Evolutionary conservation across 2,888 invertebrate genomes (phyloP).

Genomic region (Drymonia ruficornis): DNA sequence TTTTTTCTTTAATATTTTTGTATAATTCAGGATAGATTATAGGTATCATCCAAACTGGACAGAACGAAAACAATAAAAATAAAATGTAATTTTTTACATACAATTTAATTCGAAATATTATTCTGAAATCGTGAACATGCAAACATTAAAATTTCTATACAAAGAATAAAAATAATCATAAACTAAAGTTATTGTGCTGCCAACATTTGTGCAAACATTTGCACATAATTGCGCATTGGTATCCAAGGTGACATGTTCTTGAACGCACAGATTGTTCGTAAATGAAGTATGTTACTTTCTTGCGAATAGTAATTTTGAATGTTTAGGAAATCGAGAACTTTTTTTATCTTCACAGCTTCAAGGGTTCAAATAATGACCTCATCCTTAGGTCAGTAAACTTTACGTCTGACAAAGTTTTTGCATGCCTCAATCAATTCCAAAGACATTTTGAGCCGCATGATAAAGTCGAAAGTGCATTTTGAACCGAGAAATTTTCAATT

Average conservation of each 20-base stretch:
- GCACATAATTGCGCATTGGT: slow-evolving; percentile 25
- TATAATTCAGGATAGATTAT: too few relatives aligned
- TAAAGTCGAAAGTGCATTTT: not conserved
- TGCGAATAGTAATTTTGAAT: not conserved
- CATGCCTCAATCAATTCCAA: not conserved
- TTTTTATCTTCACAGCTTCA: too few relatives aligned
- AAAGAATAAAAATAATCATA: slow-evolving; percentile 19
- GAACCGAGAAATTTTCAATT: not conserved
- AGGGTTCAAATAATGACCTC: too few relatives aligned
- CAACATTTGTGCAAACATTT: slow-evolving; percentile 36
- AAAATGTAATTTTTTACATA: too few relatives aligned
- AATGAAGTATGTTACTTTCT: not conserved
- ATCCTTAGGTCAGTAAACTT: not conserved
- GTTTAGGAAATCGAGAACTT: not conserved
- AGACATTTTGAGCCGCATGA: not conserved
- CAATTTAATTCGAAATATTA: not conserved
- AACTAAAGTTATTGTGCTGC: slow-evolving; percentile 16
- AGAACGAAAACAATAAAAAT: not conserved
- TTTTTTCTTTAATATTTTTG: too few relatives aligned
- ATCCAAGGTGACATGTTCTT: slow-evolving; percentile 25
- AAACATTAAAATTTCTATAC: slow-evolving; percentile 5
- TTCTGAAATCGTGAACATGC: not conserved
- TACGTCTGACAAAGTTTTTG: not conserved
- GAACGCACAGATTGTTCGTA: not conserved
- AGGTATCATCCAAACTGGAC: too few relatives aligned